A percentile compares a stretch with the other conserved stretches of the same genome.
phyloP scores from a whole-genome alignment of 2,113 vertebrate species.

The Petromus typicus region DNA sequence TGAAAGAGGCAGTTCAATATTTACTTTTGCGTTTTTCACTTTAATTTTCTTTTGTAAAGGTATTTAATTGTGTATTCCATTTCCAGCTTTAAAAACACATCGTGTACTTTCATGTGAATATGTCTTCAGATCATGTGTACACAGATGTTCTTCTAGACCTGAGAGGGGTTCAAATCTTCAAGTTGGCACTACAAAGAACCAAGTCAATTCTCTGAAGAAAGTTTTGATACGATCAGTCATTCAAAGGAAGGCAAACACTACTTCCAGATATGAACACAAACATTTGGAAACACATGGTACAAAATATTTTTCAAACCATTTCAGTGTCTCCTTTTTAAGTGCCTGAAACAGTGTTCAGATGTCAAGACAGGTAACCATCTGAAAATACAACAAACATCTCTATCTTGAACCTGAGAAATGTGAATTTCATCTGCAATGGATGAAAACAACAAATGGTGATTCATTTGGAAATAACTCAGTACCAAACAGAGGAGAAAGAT shows the following conservation, averaged over 20 bases:
- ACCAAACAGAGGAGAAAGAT: not conserved
- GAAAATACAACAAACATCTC: not conserved
- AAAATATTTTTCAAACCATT: not conserved
- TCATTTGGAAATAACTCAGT: constrained; percentile 9
- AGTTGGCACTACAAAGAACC: not conserved
- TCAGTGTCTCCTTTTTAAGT: constrained; percentile 41
- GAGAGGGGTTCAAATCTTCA: constrained; percentile 15
- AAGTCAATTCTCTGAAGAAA: constrained; percentile 1
- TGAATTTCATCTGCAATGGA: not conserved
- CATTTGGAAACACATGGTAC: not conserved
- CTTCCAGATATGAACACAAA: constrained; percentile 33
- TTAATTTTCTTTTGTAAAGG: not conserved
- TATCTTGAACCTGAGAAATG: not conserved
- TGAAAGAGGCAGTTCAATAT: not conserved
- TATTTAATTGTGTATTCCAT: not conserved
- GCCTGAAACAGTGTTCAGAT: not conserved
- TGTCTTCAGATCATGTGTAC: not conserved
- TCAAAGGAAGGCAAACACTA: constrained; percentile 42
- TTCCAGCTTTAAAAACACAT: constrained; percentile 30
- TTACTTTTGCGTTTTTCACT: not conserved
- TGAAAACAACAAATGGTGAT: not conserved
- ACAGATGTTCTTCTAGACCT: constrained; percentile 1
- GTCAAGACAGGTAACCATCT: not conserved
- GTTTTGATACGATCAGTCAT: constrained; percentile 9
- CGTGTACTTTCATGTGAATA: not conserved